Evolutionary conservation across 2,113 vertebrate genomes (phyloP), one percentile per base, ranked within the genome.

Genomic region (Colinus virginianus): DNA sequence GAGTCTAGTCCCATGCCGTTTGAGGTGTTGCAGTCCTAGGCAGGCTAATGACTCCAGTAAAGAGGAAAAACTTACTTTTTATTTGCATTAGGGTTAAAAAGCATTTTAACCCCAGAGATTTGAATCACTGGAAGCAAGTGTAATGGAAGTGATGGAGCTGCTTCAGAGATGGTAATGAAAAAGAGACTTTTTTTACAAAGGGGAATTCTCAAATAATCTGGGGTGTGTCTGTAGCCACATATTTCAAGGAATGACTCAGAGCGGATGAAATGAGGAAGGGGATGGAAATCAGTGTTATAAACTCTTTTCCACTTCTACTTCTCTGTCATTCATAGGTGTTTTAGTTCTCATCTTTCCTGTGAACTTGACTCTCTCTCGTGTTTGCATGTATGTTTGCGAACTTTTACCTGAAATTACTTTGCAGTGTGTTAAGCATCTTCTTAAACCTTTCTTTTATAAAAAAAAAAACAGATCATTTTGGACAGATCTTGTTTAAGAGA

Each of bases 221-320:
- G 53, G 72, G 55, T 58, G 58, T 74, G 88, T 83, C 51, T 88
- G 0, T 46, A 20, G 46, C 34, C 45, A 34, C 34, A 4, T 4
- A 1, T 88, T 36, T 66, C 16, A 77, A 70, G 77, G 61, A 76
- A 36, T 82, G 17, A 58, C 78, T 94, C 48, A 69, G 76, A 92
- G 80, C 55, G 78, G 49, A 70, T 61, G 30, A 53, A 59, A 38
- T 64, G 28, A 76, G 51, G 42, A 62, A 75, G 21, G 7, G 20
- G 21, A 7, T 72, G 30, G 80, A 82, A 91, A 76, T 84, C 70
- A 59, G 34, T 91, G 16, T 74, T 83, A 66, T 62, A 59, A 83
- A 21, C 32, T 84, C n/a, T 77, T 83, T 83, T 58, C 45, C 19
- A 70, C 38, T 43, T 93, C 68, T 88, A 22, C 42, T 78, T 49